Evolutionary conservation across 2,888 invertebrate species (phyloP).

Genomic region (Xestia ashworthii): DNA sequence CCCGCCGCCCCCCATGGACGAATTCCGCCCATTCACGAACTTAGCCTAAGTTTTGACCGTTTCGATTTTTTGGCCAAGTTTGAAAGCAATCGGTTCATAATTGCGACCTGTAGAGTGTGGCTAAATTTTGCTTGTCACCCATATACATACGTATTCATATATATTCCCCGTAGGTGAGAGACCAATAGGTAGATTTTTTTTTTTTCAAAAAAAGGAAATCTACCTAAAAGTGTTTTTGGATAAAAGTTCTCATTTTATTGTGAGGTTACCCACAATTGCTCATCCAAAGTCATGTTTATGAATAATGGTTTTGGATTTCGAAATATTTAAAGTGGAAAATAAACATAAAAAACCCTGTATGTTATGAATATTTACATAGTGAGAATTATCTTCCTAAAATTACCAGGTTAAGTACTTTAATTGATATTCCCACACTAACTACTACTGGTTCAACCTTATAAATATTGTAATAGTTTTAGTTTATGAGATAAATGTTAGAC

Average conservation of each 20-base stretch:
- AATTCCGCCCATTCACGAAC: too few species aligned
- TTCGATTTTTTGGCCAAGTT: too few species aligned
- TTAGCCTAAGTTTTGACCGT: too few species aligned
- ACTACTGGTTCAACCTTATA: conserved; percentile 14
- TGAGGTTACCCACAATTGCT: not conserved
- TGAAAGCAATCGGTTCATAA: too few species aligned
- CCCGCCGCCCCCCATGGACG: too few species aligned
- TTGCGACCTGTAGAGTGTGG: too few species aligned
- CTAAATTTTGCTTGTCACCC: too few species aligned
- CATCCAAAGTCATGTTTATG: not conserved
- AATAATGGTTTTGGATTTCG: not conserved
- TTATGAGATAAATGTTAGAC: conserved; percentile 16
- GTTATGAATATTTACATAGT: not conserved
- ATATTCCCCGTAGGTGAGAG: too few species aligned
- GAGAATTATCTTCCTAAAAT: conserved; percentile 1
- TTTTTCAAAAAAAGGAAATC: too few species aligned
- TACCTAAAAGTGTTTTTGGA: too few species aligned
- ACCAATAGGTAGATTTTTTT: too few species aligned
- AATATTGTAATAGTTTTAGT: conserved; percentile 19
- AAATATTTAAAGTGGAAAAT: not conserved
- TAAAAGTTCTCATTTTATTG: not conserved
- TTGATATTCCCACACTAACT: not conserved
- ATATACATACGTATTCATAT: too few species aligned
- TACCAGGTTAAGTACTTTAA: not conserved
- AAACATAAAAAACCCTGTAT: not conserved